phyloP scores from a whole-genome alignment of 23 tunicate species.

The Botrylloides violaceus region DNA sequence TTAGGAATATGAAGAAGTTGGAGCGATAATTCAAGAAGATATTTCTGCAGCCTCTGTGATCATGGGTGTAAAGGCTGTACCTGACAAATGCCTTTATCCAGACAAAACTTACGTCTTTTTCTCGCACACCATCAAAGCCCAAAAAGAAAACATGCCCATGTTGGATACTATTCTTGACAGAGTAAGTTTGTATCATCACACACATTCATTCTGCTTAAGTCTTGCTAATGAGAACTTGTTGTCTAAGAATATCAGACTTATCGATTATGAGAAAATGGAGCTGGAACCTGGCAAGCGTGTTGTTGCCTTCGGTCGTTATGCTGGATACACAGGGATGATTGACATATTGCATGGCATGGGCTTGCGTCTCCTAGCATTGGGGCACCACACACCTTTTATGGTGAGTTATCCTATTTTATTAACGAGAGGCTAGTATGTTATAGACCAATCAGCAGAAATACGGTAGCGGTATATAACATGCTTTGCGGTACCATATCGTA shows the following conservation, averaged over 20 bases:
- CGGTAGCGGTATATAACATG: too few species aligned
- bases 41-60: slow-evolving; percentile 77
- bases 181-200: slow-evolving; percentile 19
- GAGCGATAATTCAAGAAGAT: slow-evolving; percentile 81
- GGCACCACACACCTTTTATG: slow-evolving; percentile 97
- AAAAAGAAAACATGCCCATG: slow-evolving; percentile 94
- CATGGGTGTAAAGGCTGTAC: slow-evolving; percentile 96
- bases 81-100: slow-evolving; percentile 63
- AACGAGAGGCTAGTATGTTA: too few species aligned
- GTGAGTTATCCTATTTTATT: too few species aligned
- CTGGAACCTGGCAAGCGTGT: slow-evolving; percentile 65
- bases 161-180: slow-evolving; percentile 79
- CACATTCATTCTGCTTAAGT: too few species aligned
- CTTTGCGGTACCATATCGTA: too few species aligned
- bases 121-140: slow-evolving; percentile 98
- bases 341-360: slow-evolving; percentile 93
- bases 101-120: slow-evolving; percentile 92
- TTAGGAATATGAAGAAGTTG: slow-evolving; percentile 80
- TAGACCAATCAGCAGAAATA: too few species aligned
- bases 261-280: slow-evolving; percentile 98
- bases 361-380: slow-evolving; percentile 66
- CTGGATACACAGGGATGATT: slow-evolving; percentile 97
- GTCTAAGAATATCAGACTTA: slow-evolving; percentile 65
- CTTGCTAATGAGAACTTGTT: too few species aligned
- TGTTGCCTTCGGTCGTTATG: slow-evolving; percentile 94